Conservation (phyloP, 2,888 invertebrate species). For the Phyto melanocephala region DNA sequence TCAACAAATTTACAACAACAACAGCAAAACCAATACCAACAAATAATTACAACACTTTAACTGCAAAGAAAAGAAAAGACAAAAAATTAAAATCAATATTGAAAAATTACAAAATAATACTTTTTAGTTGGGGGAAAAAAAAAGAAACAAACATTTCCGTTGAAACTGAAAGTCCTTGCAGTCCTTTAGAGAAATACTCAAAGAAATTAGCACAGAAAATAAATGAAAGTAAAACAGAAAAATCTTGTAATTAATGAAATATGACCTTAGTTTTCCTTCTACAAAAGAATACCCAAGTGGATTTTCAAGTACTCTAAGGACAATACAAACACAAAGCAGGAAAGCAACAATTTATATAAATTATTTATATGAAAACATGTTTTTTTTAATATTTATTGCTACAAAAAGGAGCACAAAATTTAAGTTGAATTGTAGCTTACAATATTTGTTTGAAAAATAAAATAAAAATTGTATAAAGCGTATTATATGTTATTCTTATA, state of each 20-base stretch:
- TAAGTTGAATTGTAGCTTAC: not conserved
- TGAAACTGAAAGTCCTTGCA: slow-evolving; percentile 25
- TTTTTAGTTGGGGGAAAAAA: not conserved
- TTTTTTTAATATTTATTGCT: not conserved
- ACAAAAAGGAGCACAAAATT: not conserved
- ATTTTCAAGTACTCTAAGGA: not conserved
- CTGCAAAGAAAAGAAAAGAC: not conserved
- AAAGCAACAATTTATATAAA: slow-evolving; percentile 35
- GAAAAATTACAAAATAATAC: slow-evolving; percentile 32
- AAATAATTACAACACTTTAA: slow-evolving; percentile 45
- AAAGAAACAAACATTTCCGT: not conserved
- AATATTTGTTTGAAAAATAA: slow-evolving; percentile 3
- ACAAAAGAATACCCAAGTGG: not conserved
- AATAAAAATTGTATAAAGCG: slow-evolving; percentile 44
- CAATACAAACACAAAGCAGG: not conserved
- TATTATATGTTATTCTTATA: slow-evolving; percentile 49
- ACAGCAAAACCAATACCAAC: not conserved
- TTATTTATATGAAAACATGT: not conserved
- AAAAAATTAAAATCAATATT: slow-evolving; percentile 21
- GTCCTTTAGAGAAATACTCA: not conserved
- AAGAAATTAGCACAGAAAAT: not conserved
- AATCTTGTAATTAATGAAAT: slow-evolving; percentile 37
- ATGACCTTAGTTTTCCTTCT: slow-evolving; percentile 7
- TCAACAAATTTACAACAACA: slow-evolving; percentile 55
- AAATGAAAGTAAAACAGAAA: not conserved